Evolutionary conservation across 2,797 vertebrate species (phyloP).

Genomic region (Graptemys geographica): DNA sequence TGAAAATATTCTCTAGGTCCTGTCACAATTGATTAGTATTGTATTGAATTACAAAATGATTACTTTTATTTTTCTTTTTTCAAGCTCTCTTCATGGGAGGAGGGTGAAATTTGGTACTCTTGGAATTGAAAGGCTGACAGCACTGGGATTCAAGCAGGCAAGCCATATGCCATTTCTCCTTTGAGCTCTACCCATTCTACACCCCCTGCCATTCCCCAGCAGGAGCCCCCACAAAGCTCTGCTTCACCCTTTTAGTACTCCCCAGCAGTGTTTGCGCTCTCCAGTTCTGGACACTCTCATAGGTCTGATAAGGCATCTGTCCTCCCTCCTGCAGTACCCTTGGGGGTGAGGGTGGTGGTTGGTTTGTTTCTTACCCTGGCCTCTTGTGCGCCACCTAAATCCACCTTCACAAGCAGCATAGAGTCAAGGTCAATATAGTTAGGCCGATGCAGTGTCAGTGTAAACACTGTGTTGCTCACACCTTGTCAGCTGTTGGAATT

Average conservation of each 20-base stretch:
- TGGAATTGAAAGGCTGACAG: not conserved
- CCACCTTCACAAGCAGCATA: not conserved
- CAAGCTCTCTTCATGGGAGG: not conserved
- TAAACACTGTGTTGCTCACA: too few relatives aligned
- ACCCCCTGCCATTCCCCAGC: not conserved
- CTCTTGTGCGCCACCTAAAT: not conserved
- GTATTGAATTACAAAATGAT: constrained; percentile 53
- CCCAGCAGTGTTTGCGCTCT: not conserved
- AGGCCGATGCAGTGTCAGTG: too few relatives aligned
- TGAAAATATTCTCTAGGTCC: constrained; percentile 76
- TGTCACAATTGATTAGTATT: constrained; percentile 76
- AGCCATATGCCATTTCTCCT: not conserved
- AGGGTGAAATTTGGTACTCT: not conserved
- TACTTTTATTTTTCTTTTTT: constrained; percentile 52
- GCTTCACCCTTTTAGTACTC: not conserved
- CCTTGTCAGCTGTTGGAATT: too few relatives aligned
- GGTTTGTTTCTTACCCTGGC: not conserved
- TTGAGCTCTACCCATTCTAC: not conserved
- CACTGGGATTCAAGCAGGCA: accelerated
- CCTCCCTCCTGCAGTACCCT: not conserved
- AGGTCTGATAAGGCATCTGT: not conserved
- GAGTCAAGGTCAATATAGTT: too few relatives aligned
- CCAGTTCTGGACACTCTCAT: not conserved
- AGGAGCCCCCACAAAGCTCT: not conserved
- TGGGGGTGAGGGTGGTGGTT: not conserved